Evolutionary conservation across 2,113 vertebrate species (phyloP), one percentile per base, ranked within the genome.

Genomic region (crab-eating macaque (Macaca fascicularis)): DNA sequence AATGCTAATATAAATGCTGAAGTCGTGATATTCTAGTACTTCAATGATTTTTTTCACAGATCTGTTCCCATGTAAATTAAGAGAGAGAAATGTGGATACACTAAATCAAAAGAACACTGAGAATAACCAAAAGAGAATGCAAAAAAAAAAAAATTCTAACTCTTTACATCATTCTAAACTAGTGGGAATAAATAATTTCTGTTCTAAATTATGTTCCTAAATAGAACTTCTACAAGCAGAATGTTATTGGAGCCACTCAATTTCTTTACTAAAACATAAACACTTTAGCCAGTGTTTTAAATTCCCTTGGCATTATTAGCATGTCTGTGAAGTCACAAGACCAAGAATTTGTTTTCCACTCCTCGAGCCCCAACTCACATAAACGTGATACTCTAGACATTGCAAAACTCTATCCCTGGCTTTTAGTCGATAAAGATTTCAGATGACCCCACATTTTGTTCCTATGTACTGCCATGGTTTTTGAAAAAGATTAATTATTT

Each of bases 191-290:
- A 75, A 88, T 92, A 61, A 78, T 83, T 74, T 94, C 22, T 92
- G 5, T n/a, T 81, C 50, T 94, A 97, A 92, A 95, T 20, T 94
- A 13, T 80, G 90, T 69, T 93, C 67, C 64, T 22, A 96, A 95
- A 93, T 67, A 64, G 14, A 89, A 96, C 64, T 55, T 92, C 48
- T 74, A 87, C 89, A 67, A 97, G 90, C 1, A 72, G 55, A 79
- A 89, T 17, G 23, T n/a, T 92, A 82, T 9, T 94, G 59, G 2
- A 27, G 55, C 43, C 17, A 67, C 48, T 88, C 57, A 93, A 83
- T 67, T 89, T 93, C 75, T 95, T 95, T 80, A 55, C 12, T 92
- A 79, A 96, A 90, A 75, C 35, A 88, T 3, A 27, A 0, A 75
- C 7, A 85, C 5, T 83, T 75, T 76, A 75, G 50, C 5, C 48